Conservation (phyloP, 1,140 invertebrate genomes). For the Pomacea maculata region DNA sequence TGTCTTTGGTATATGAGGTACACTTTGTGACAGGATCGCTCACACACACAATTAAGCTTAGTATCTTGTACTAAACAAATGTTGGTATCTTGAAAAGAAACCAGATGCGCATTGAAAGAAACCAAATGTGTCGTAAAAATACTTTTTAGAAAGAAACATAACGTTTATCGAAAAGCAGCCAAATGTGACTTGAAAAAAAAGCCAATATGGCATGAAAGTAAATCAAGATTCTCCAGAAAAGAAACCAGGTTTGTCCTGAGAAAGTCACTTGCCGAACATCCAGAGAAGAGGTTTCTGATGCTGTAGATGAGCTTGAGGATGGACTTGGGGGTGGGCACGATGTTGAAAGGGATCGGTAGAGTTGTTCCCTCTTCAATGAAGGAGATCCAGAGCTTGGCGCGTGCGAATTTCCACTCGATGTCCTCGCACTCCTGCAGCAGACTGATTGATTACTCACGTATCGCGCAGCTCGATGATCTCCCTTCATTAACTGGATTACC, state of each 20-base stretch:
- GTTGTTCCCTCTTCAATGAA: slow-evolving; percentile 89
- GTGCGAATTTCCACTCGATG: slow-evolving; percentile 90
- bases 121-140: too few species aligned
- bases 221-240: background rate
- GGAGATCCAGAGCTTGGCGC: slow-evolving; percentile 90
- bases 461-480: too few species aligned
- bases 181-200: too few species aligned
- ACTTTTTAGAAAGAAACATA: background rate
- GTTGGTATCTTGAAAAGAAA: too few species aligned
- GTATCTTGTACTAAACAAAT: too few species aligned
- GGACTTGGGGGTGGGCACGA: slow-evolving; percentile 89
- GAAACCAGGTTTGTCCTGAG: background rate
- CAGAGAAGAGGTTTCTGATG: slow-evolving; percentile 20
- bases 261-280: slow-evolving; percentile 6
- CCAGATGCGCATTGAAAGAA: too few species aligned
- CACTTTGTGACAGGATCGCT: too few species aligned
- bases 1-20: too few species aligned
- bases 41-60: too few species aligned
- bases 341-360: slow-evolving; percentile 87
- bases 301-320: slow-evolving; percentile 30
- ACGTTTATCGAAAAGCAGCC: too few species aligned
- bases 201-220: too few species aligned
- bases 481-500: too few species aligned
- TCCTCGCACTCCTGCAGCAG: slow-evolving; percentile 79
- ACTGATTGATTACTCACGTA: background rate